Base-by-base conservation (phyloP, 2,113 vertebrate species). In the Heterochromis multidens region DNA sequence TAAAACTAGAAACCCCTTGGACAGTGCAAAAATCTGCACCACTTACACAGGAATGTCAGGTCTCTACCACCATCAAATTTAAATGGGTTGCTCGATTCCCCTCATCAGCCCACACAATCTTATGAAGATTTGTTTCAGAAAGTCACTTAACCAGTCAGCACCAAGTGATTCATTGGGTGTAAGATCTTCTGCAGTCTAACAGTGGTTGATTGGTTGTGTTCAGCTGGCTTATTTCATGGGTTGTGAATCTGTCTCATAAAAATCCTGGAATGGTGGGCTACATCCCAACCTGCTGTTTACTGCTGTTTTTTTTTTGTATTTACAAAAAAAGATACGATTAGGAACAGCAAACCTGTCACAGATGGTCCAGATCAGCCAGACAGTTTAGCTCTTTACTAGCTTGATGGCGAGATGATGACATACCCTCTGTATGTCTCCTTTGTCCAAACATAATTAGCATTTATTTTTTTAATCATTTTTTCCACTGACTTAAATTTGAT, bases 161-260 rank as follows among this genome's bases (percentile, higher is more conserved):
- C 17, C n/a, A 17, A 43, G 62, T 52, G 12, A 31, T 29, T 23
- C 9, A 4, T 23, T 3, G 19, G 63, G 80, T 77, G 56, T 6
- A 74, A 65, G 14, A 72, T 56, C 25, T 29, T 27, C 4, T 3
- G 6, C 56, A 27, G 3, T 72, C 21, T 63, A 37, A 17, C 63
- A 54, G 72, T 12, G 2, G 2, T 61, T 35, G 23, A 59, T 80
- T 16, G 13, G 10, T 61, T 43, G 23, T 70, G 63, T 56, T 43
- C 40, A 19, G 5, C 56, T 14, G 43, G 33, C 29, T 63, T 12
- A 25, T 87, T 90, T 87, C n/a, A 77, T 49, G 63, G 16, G 40
- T 70, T 67, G 77, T 79, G 46, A 91, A 59, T 40, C 4, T 78
- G 91, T 80, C 85, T 80, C 70, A 14, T 83, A 58, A 89, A 83